A percentile compares a stretch with the other conserved stretches of the same genome.
phyloP scores from a whole-genome alignment of 2,888 invertebrate species.

The Drosophila phalerata region DNA sequence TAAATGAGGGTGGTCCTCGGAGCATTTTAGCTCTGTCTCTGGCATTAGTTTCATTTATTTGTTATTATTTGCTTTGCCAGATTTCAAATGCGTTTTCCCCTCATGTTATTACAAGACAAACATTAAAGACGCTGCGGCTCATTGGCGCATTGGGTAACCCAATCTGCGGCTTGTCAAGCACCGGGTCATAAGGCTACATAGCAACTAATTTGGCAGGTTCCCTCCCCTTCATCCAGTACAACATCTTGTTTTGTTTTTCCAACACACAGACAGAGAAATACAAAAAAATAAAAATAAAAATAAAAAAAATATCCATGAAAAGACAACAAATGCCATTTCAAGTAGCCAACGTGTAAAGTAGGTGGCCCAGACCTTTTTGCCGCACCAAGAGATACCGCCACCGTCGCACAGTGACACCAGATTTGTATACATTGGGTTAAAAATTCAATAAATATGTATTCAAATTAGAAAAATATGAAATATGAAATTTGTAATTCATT shows the following conservation, averaged over 20 bases:
- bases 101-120: slow-evolving; percentile 53
- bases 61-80: slow-evolving; percentile 71
- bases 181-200: slow-evolving; percentile 70
- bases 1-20: slow-evolving; percentile 62
- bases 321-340: slow-evolving; percentile 78
- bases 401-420: slow-evolving; percentile 48
- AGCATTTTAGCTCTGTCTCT: slow-evolving; percentile 15
- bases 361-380: slow-evolving; percentile 75
- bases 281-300: slow-evolving; percentile 16
- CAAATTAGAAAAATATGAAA: neutral
- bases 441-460: too few species aligned
- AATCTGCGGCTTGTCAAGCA: slow-evolving; percentile 74
- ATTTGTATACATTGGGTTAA: neutral
- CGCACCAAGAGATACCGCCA: slow-evolving; percentile 43
- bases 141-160: slow-evolving; percentile 61
- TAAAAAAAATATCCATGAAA: slow-evolving; percentile 51
- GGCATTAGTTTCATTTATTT: slow-evolving; percentile 75
- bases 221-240: slow-evolving; percentile 27
- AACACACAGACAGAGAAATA: slow-evolving; percentile 48
- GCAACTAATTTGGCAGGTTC: slow-evolving; percentile 72
- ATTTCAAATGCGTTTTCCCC: slow-evolving; percentile 58
- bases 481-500: too few species aligned
- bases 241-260: slow-evolving; percentile 57
- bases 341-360: slow-evolving; percentile 79
- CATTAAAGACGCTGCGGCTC: slow-evolving; percentile 61